phyloP scores from a whole-genome alignment of 2,113 vertebrate species.

The Spermophilus dauricus region DNA sequence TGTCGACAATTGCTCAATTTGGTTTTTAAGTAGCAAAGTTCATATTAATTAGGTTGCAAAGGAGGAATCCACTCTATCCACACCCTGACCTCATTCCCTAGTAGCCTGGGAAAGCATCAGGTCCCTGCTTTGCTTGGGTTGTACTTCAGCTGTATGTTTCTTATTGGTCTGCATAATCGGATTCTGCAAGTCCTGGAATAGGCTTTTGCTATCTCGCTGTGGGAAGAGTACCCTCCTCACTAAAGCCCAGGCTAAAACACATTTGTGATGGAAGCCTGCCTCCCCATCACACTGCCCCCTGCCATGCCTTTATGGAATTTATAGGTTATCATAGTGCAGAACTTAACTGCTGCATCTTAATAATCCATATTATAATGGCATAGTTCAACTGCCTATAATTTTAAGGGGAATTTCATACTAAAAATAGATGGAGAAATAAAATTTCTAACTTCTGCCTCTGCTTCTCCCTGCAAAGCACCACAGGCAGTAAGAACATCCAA shows the following conservation, averaged over 20 bases:
- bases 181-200: neutral
- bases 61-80: neutral
- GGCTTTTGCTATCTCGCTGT: neutral
- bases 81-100: no score
- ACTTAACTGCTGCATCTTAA: neutral
- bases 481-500: neutral
- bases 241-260: neutral
- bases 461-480: neutral
- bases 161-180: neutral
- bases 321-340: neutral
- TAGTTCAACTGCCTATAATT: neutral
- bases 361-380: neutral
- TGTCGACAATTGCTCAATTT: neutral
- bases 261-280: neutral
- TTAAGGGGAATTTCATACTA: neutral
- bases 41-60: neutral
- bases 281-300: neutral
- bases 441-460: neutral
- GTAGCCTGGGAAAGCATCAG: neutral
- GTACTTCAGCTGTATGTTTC: neutral
- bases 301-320: neutral
- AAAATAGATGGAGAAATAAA: neutral
- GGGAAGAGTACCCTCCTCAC: neutral
- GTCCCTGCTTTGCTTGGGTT: neutral
- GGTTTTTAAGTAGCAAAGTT: neutral